phyloP scores from a whole-genome alignment of 30 jellyfish, hydroid and myxozoan species.

The Aurelia aurita complex sp. Pacific region DNA sequence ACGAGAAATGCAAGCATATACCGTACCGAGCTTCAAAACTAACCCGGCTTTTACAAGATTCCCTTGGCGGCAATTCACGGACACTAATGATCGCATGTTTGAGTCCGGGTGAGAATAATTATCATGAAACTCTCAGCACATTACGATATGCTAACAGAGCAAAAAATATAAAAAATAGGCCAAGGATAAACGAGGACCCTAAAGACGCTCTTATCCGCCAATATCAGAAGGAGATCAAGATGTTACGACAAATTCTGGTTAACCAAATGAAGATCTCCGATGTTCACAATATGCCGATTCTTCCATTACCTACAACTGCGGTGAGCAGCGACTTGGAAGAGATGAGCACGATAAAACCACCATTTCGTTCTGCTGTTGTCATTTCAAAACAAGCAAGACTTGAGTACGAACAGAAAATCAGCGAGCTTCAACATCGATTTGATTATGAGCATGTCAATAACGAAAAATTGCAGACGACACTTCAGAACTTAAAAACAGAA shows the following conservation, averaged over 20 bases:
- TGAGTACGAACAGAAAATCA: slow-evolving; percentile 86
- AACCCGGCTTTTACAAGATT: slow-evolving; percentile 93
- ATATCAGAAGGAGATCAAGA: slow-evolving; percentile 90
- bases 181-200: slow-evolving; percentile 95
- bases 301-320: slow-evolving; percentile 57
- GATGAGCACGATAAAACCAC: slow-evolving; percentile 50
- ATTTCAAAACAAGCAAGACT: slow-evolving; percentile 93
- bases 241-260: slow-evolving; percentile 85
- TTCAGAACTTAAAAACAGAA: slow-evolving; percentile 74
- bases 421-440: slow-evolving; percentile 85
- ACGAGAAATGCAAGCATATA: slow-evolving; percentile 90
- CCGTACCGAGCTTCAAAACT: slow-evolving; percentile 98
- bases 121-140: slow-evolving; percentile 92
- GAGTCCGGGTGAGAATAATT: slow-evolving; percentile 96
- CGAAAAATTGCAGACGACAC: slow-evolving; percentile 71
- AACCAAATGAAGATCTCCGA: slow-evolving; percentile 82
- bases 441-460: slow-evolving; percentile 87
- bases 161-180: slow-evolving; percentile 90
- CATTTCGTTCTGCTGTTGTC: slow-evolving; percentile 92
- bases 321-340: slow-evolving; percentile 59
- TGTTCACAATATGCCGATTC: slow-evolving; percentile 65
- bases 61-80: slow-evolving; percentile 96
- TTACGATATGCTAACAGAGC: slow-evolving; percentile 97
- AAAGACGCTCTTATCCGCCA: slow-evolving; percentile 90
- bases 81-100: slow-evolving; percentile 97